Evolutionary conservation across 2,113 vertebrate genomes (phyloP).

Genomic region (Fulmarus glacialis): DNA sequence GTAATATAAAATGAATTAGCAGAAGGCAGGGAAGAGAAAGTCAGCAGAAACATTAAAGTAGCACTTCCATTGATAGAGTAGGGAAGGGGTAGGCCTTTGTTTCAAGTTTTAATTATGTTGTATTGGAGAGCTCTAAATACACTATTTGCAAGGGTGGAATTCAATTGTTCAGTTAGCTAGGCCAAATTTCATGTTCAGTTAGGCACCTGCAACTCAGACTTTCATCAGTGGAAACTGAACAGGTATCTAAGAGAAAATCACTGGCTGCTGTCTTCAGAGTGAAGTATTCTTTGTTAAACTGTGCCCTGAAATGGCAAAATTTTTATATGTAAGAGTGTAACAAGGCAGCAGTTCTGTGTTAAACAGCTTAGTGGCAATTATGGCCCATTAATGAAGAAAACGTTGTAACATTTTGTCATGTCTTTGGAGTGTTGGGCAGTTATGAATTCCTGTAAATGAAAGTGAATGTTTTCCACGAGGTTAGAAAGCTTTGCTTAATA

Average conservation of each 20-base stretch:
- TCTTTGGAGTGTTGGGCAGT: neutral
- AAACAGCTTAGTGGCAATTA: neutral
- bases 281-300: neutral
- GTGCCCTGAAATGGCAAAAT: neutral
- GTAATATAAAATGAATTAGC: neutral
- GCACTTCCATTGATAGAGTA: neutral
- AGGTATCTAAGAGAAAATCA: neutral
- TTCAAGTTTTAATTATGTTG: neutral
- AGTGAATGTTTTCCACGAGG: neutral
- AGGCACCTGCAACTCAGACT: neutral
- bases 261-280: neutral
- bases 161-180: neutral
- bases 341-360: neutral
- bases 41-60: neutral
- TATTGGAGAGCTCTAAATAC: neutral
- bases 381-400: neutral
- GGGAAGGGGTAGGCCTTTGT: neutral
- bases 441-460: neutral
- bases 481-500: slow-evolving; percentile 23
- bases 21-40: neutral
- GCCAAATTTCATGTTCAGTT: neutral
- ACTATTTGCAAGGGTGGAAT: neutral
- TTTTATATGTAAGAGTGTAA: neutral
- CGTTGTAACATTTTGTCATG: neutral
- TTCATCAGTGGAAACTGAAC: neutral